Evolutionary conservation across 2,888 invertebrate genomes (phyloP).

Genomic region (Diplolepis rosae): DNA sequence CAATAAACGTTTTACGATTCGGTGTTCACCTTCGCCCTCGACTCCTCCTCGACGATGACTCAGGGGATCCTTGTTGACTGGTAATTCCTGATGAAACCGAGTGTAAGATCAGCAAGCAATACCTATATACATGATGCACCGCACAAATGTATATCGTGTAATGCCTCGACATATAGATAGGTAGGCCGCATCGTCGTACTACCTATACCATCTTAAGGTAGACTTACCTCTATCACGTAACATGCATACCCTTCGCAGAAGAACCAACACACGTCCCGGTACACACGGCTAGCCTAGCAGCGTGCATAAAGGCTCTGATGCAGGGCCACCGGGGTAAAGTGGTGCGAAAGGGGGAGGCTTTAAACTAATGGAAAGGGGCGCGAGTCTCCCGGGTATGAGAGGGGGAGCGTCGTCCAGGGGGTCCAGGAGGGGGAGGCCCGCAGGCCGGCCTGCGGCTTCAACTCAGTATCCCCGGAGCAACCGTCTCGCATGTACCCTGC

Average conservation of each 20-base stretch:
- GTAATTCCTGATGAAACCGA: slow-evolving; percentile 63
- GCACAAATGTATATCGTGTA: slow-evolving; percentile 65
- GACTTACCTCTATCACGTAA: not conserved
- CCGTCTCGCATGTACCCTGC: slow-evolving; percentile 74
- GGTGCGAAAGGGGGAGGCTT: slow-evolving; percentile 34
- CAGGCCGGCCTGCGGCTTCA: slow-evolving; percentile 73
- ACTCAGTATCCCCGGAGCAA: slow-evolving; percentile 74
- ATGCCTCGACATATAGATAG: slow-evolving; percentile 54
- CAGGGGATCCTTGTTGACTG: slow-evolving; percentile 37
- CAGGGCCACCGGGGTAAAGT: slow-evolving; percentile 19
- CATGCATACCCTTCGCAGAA: slow-evolving; percentile 2
- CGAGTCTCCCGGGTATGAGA: slow-evolving; percentile 42
- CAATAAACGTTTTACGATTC: slow-evolving; percentile 26
- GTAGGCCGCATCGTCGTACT: slow-evolving; percentile 37
- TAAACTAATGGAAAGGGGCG: slow-evolving; percentile 41
- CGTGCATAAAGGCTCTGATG: slow-evolving; percentile 14
- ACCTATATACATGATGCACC: slow-evolving; percentile 49
- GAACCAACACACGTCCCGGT: slow-evolving; percentile 20
- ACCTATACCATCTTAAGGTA: slow-evolving; percentile 17
- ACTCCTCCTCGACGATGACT: slow-evolving; percentile 38
- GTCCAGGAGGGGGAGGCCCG: slow-evolving; percentile 67
- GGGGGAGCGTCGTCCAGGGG: slow-evolving; percentile 31
- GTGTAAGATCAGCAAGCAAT: slow-evolving; percentile 58
- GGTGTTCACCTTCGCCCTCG: slow-evolving; percentile 28
- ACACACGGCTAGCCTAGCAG: slow-evolving; percentile 4